Percentiles rank a stretch among this genome's conserved stretches.
These are phyloP conservation scores for Zoanthus sansibaricus DNA, from an alignment of 92 coral and sea anemone species.

Conservation along the genomic window DNA sequence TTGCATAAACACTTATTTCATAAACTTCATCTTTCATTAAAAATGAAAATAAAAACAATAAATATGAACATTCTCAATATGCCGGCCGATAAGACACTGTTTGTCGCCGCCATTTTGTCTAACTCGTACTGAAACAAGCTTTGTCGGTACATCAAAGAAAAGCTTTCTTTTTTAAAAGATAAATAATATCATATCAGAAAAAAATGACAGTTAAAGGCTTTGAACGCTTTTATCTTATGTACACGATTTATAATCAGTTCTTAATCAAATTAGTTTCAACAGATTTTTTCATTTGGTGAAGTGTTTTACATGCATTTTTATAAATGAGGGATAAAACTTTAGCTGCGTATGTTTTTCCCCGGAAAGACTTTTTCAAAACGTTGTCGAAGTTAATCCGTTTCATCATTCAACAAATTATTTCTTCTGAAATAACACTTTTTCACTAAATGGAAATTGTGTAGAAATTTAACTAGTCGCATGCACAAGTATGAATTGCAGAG, in stretches of 20 bases:
- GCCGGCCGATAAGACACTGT: background rate
- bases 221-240: background rate
- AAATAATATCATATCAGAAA: background rate
- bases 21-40: too few species aligned
- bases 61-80: background rate
- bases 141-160: conserved; percentile 13
- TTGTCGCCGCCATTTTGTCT: background rate
- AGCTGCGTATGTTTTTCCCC: too few species aligned
- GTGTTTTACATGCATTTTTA: background rate
- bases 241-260: background rate
- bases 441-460: too few species aligned
- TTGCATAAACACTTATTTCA: background rate
- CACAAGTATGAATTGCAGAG: too few species aligned
- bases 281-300: background rate
- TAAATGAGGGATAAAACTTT: background rate
- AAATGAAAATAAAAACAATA: background rate
- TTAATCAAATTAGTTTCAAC: background rate
- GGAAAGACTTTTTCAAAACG: too few species aligned
- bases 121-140: background rate
- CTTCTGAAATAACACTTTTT: too few species aligned
- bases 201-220: background rate
- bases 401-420: too few species aligned
- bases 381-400: too few species aligned
- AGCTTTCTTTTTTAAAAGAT: background rate
- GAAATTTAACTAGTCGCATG: too few species aligned